Percentiles rank a stretch among this genome's conserved stretches.
phyloP scores from a whole-genome alignment of 2,888 invertebrate genomes.

The Drosophila peninsularis region DNA sequence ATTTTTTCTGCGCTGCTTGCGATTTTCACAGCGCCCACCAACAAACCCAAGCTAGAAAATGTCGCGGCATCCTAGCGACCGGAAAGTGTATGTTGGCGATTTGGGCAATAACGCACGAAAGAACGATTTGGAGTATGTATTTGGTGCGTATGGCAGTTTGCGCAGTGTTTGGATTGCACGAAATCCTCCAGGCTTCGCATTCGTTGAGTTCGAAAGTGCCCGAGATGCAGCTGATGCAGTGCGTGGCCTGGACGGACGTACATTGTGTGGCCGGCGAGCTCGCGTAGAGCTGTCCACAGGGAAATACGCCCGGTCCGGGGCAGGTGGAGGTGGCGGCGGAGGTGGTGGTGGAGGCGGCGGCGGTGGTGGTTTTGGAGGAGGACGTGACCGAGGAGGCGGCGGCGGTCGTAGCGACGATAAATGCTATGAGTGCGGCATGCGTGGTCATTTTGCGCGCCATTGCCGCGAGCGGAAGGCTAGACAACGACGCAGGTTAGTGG shows the following conservation, averaged over 20 bases:
- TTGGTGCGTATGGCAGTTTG: constrained; percentile 95
- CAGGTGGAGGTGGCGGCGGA: constrained; percentile 82
- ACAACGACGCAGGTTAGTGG: constrained; percentile 85
- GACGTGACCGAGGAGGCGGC: constrained; percentile 83
- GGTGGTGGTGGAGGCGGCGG: constrained; percentile 84
- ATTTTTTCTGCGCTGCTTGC: constrained; percentile 70
- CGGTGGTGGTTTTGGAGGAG: constrained; percentile 86
- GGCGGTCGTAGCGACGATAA: constrained; percentile 89
- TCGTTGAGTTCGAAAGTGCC: constrained; percentile 96
- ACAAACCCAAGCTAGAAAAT: constrained; percentile 64
- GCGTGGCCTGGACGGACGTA: constrained; percentile 90
- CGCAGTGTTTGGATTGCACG: constrained; percentile 99
- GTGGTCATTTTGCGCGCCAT: constrained; percentile 97
- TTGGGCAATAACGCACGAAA: constrained; percentile 95
- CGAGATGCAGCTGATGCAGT: constrained; percentile 96
- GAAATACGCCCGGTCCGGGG: constrained; percentile 86
- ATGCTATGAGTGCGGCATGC: constrained; percentile 97
- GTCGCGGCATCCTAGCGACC: constrained; percentile 88
- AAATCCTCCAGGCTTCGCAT: constrained; percentile 96
- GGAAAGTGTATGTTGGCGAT: constrained; percentile 98
- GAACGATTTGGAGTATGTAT: constrained; percentile 96
- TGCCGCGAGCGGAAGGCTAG: constrained; percentile 89
- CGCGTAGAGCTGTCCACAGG: constrained; percentile 97
- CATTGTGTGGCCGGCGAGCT: constrained; percentile 94
- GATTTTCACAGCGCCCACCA: constrained; percentile 55